phyloP scores from a whole-genome alignment of 2,113 vertebrate genomes.

The Crotalus viridis region DNA sequence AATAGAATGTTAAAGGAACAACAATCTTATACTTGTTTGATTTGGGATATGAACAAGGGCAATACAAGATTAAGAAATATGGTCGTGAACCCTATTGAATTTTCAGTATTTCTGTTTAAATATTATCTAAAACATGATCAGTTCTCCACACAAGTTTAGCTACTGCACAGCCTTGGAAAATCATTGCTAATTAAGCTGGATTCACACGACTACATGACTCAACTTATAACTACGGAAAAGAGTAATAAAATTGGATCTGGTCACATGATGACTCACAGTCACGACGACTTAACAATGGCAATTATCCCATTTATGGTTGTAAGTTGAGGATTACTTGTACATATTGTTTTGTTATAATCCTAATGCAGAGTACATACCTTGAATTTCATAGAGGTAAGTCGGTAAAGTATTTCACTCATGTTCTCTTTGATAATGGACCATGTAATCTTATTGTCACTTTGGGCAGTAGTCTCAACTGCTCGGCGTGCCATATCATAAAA shows the following conservation, averaged over 20 bases:
- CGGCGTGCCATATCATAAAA: slow-evolving; percentile 98
- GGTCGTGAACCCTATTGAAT: neutral
- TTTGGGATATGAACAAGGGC: neutral
- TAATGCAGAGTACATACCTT: slow-evolving; percentile 75
- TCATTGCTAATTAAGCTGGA: neutral
- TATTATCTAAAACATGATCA: neutral
- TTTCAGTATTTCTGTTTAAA: neutral
- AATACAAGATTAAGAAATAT: neutral
- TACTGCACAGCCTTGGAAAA: neutral
- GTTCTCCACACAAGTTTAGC: neutral
- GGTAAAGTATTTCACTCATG: slow-evolving; percentile 94
- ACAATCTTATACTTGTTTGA: neutral
- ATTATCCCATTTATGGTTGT: neutral
- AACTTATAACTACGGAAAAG: neutral
- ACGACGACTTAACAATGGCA: too few species aligned
- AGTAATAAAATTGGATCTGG: neutral
- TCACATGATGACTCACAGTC: neutral
- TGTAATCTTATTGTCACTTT: slow-evolving; percentile 97
- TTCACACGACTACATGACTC: neutral
- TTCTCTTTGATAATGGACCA: slow-evolving; percentile 96
- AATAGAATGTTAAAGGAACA: neutral
- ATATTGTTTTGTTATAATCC: neutral
- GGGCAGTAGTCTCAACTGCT: slow-evolving; percentile 94
- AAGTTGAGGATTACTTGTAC: neutral
- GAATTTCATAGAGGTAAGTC: slow-evolving; percentile 96